Evolutionary conservation across 37 sponge, comb jelly and placozoan genomes (phyloP).

Genomic region (Cladorhizidae sp.): DNA sequence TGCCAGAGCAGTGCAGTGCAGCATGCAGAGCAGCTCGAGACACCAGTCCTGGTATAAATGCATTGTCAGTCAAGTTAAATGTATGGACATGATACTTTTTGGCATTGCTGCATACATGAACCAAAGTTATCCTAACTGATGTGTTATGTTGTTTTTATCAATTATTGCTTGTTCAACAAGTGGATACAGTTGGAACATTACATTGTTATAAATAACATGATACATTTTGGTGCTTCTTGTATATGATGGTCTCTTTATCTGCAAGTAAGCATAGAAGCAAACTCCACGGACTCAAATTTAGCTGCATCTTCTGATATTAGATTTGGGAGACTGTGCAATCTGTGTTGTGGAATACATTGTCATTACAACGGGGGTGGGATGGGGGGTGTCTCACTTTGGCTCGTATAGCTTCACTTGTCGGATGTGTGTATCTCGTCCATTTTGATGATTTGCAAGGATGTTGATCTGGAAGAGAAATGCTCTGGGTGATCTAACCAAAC

Average conservation of each 20-base stretch:
- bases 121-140: no score
- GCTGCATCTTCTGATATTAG: neutral
- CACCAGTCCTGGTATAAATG: neutral
- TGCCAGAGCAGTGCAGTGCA: constrained; percentile 26
- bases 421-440: constrained; percentile 93
- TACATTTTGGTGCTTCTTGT: neutral
- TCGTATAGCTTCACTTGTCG: constrained; percentile 85
- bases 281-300: constrained; percentile 29
- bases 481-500: constrained; percentile 43
- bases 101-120: no score
- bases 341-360: neutral
- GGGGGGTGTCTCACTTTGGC: constrained; percentile 49
- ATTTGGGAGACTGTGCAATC: neutral
- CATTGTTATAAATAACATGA: no score
- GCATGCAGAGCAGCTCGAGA: neutral
- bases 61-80: no score
- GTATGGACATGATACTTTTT: neutral
- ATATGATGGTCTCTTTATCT: constrained; percentile 15
- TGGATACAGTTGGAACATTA: no score
- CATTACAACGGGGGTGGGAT: neutral
- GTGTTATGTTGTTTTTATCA: no score
- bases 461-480: constrained; percentile 85
- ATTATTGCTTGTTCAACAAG: no score
- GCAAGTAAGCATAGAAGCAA: constrained; percentile 26
- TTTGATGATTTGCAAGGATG: constrained; percentile 94